Percentiles rank a stretch among this genome's conserved stretches.
These are phyloP conservation scores for Drosophila nebulosa DNA, from an alignment of 1,140 invertebrate genomes.

Conservation along the genomic window DNA sequence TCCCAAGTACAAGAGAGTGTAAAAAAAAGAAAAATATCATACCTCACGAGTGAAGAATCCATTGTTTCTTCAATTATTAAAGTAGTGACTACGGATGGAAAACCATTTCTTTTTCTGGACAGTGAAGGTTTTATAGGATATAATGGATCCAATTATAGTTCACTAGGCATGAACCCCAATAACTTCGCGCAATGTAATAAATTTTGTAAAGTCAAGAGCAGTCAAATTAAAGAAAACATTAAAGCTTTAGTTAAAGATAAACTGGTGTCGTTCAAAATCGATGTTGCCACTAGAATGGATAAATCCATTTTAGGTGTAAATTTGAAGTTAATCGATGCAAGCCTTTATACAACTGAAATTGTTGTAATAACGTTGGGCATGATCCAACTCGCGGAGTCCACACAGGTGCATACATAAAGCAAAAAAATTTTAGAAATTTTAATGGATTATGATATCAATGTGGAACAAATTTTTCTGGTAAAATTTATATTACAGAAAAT, in stretches of 20 bases:
- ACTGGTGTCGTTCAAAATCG: slow-evolving; percentile 18
- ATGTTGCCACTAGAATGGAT: slow-evolving; percentile 20
- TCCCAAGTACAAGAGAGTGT: neutral
- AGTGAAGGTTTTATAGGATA: neutral
- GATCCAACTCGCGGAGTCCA: neutral
- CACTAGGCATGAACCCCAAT: slow-evolving; percentile 6
- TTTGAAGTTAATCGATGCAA: too few species aligned
- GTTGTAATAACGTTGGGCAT: too few species aligned
- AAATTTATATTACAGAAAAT: too few species aligned
- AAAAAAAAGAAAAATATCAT: neutral
- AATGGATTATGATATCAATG: too few species aligned
- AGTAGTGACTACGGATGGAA: too few species aligned
- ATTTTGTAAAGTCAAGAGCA: neutral
- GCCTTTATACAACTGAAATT: too few species aligned
- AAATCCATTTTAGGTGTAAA: too few species aligned
- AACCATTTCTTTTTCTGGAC: too few species aligned
- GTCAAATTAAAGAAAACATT: slow-evolving; percentile 7
- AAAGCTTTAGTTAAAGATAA: slow-evolving; percentile 15
- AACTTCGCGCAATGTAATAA: slow-evolving; percentile 6
- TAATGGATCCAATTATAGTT: slow-evolving; percentile 6
- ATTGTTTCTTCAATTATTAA: too few species aligned
- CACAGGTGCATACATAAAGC: neutral
- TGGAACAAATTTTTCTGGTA: too few species aligned
- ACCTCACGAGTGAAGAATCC: neutral
- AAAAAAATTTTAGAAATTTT: neutral